phyloP scores from a whole-genome alignment of 2,113 vertebrate species.

The human region GRCh38 chr2:161902501-161903000 shows the following conservation, averaged over 20 bases:
- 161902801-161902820: conserved; percentile 3
- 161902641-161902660: not conserved
- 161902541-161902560: conserved; percentile 33
- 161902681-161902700: not conserved
- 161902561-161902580: conserved; percentile 46
- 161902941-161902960: not conserved
- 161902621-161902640: not conserved
- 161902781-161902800: not conserved
- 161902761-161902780: not conserved
- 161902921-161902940: not conserved
- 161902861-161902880: conserved; percentile 9
- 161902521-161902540: not conserved
- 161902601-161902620: conserved; percentile 20
- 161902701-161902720: not conserved
- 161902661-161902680: not conserved
- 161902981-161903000: not conserved
- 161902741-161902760: not conserved
- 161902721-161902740: not conserved
- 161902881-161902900: conserved; percentile 22
- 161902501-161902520: not conserved
- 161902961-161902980: not conserved
- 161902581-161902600: conserved; percentile 21
- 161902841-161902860: conserved; percentile 11
- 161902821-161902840: not conserved
- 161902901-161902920: not conserved